These are phyloP conservation scores for Quadriops clusia DNA, from an alignment of 2,888 invertebrate species.

Conservation along the genomic window DNA sequence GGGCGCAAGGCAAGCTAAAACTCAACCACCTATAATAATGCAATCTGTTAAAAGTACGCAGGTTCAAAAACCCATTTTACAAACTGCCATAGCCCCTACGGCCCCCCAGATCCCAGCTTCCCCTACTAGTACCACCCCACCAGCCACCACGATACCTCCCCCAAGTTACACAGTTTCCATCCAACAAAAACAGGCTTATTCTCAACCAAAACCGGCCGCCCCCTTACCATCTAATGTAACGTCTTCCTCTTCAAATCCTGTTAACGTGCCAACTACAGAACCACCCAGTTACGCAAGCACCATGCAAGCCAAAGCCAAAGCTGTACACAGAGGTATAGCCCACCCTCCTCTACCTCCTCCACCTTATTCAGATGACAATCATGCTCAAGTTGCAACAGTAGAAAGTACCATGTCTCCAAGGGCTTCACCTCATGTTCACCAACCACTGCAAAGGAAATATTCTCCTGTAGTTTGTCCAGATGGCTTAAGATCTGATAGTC, in stretches of 20 bases:
- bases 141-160: conserved; percentile 53
- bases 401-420: conserved; percentile 38
- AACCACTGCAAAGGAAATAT: conserved; percentile 59
- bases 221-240: conserved; percentile 28
- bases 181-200: conserved; percentile 49
- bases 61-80: conserved; percentile 87
- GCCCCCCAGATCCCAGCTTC: conserved; percentile 53
- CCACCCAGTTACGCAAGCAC: conserved; percentile 88
- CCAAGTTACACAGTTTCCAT: conserved; percentile 74
- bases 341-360: conserved; percentile 57
- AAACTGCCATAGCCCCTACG: conserved; percentile 89
- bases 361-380: conserved; percentile 45
- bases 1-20: conserved; percentile 76
- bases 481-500: conserved; percentile 44
- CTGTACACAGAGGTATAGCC: conserved; percentile 55
- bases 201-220: conserved; percentile 32
- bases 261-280: conserved; percentile 61
- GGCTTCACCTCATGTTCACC: conserved; percentile 42
- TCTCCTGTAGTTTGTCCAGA: conserved; percentile 44
- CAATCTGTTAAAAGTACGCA: conserved; percentile 93
- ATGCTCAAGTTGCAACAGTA: conserved; percentile 34
- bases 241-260: conserved; percentile 33
- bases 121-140: conserved; percentile 24
- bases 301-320: conserved; percentile 63
- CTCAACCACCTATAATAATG: conserved; percentile 91